Base-by-base conservation (phyloP, 2,888 invertebrate species). In the Epinotia brunnichana region DNA sequence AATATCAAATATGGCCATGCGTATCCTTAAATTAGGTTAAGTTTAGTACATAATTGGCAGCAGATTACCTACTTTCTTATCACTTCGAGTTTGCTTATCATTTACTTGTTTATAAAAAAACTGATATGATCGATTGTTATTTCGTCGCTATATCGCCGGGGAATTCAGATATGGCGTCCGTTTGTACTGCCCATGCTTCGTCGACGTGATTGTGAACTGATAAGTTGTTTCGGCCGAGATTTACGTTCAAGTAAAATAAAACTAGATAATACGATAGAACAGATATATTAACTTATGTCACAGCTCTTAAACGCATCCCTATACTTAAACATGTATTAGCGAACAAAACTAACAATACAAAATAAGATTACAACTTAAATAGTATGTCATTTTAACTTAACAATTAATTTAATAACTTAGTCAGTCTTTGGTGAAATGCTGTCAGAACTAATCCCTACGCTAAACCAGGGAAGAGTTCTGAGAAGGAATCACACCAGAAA, bases 401-500 rank as follows among this genome's bases (percentile, higher is more conserved):
- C 76, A 80, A 80, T 79, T 82, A 83, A 76, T 81, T 79, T 75
- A 76, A 77, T 78, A 78, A 81, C 75, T 81, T 81, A 78, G 77
- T 92, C 92, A 93, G 92, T 93, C 92, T 92, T 91, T 87, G 90
- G 90, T 83, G 90, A 83, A 76, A 78, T 82, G 75, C 88, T 87
- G 85, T 82, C 78, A 74, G 81, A 76, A 76, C 76, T 77, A 77
- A 77, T 76, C 17, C 74, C 70, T 91, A 96, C 69, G 95, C 94
- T 82, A 97, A 90, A 75, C 95, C 95, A 51, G 97, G 97, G 88
- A 97, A 97, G 78, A 97, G 89, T 88, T 97, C 96, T 75, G 96
- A 95, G 80, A 97, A 95, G 79, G 95, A 95, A 82, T 95, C 95
- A 82, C 96, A 95, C 96, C 96, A 96, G 81, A 95, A 93, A 83